Evolutionary conservation across 2,113 vertebrate species (phyloP).

Genomic region (Leucosticte australis): DNA sequence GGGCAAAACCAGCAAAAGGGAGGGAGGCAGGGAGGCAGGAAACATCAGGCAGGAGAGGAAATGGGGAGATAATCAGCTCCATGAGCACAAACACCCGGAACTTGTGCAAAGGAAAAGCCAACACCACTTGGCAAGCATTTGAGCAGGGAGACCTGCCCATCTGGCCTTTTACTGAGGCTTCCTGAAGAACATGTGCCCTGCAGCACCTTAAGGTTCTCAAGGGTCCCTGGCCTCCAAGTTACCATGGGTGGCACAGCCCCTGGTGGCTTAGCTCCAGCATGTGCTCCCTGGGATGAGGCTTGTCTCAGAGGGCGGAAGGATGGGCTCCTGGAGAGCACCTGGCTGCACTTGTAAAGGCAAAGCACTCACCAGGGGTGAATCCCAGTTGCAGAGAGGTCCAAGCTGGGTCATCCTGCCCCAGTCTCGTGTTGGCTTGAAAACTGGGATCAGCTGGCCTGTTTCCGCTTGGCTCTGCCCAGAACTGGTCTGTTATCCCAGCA

Average conservation of each 20-base stretch:
- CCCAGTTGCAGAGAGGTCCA: not conserved
- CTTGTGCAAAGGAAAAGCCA: not conserved
- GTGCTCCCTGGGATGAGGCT: not conserved
- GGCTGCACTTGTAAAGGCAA: not conserved
- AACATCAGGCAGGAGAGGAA: slow-evolving; percentile 52
- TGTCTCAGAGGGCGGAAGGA: not conserved
- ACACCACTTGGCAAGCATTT: not conserved
- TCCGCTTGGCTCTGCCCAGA: not conserved
- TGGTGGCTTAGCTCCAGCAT: not conserved
- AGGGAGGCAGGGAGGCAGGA: slow-evolving; percentile 2
- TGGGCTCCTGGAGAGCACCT: not conserved
- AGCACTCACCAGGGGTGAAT: not conserved
- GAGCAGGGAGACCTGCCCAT: not conserved
- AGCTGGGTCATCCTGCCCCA: not conserved
- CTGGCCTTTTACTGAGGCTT: not conserved
- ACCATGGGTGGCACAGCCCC: fast-evolving
- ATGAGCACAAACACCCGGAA: slow-evolving; percentile 4
- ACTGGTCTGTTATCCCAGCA: not conserved
- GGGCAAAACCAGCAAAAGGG: not conserved
- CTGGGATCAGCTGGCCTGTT: not conserved
- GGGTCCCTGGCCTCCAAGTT: not conserved
- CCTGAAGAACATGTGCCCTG: not conserved
- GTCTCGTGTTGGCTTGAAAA: not conserved
- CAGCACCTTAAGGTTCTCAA: not conserved
- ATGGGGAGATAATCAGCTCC: not conserved